A percentile compares a stretch with the other conserved stretches of the same genome.
Conservation (phyloP, 2,113 vertebrate species). For the Tachysurus fulvidraco region DNA sequence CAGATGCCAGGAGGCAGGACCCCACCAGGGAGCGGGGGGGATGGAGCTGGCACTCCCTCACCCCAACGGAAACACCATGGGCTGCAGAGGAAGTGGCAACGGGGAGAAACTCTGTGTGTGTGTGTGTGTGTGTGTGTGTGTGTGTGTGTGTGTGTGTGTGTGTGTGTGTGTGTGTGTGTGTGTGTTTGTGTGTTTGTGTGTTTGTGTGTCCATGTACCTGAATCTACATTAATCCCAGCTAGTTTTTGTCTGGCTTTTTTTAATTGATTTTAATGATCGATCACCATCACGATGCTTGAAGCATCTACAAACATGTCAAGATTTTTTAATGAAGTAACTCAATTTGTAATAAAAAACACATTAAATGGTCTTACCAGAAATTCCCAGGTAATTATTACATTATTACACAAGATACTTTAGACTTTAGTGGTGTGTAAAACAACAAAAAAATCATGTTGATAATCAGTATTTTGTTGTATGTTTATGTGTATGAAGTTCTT, state of each 20-base stretch:
- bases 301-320: not conserved
- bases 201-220: constrained; percentile 16
- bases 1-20: constrained; percentile 83
- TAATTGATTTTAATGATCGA: not conserved
- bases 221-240: constrained; percentile 28
- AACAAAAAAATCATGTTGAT: not conserved
- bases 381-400: not conserved
- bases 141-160: constrained; percentile 58
- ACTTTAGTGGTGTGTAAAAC: not conserved
- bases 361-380: not conserved
- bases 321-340: not conserved
- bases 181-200: constrained; percentile 51
- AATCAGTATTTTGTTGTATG: not conserved
- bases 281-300: not conserved
- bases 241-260: not conserved
- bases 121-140: constrained; percentile 52
- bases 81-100: constrained; percentile 81
- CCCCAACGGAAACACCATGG: constrained; percentile 81
- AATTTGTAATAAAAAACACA: not conserved
- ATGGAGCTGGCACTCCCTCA: constrained; percentile 78
- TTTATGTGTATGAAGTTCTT: not conserved
- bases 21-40: constrained; percentile 79
- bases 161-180: constrained; percentile 47
- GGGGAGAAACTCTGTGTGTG: constrained; percentile 71
- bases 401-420: not conserved